These are phyloP conservation scores for Dreissena polymorpha DNA, from an alignment of 1,140 invertebrate species.

Conservation along the genomic window DNA sequence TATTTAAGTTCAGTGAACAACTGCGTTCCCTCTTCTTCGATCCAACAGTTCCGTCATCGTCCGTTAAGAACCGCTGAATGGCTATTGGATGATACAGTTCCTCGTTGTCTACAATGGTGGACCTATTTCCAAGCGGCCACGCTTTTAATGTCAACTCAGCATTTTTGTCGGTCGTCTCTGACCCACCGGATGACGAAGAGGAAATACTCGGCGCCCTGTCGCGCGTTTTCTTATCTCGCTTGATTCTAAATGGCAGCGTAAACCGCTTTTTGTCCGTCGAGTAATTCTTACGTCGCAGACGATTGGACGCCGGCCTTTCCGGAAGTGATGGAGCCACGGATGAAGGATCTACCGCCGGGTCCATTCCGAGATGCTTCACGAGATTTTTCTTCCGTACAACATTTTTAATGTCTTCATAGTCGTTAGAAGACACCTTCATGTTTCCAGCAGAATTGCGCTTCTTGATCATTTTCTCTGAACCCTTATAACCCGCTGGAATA, in stretches of 20 bases:
- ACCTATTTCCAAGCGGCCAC: constrained; percentile 51
- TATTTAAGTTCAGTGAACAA: constrained; percentile 44
- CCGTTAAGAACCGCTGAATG: constrained; percentile 41
- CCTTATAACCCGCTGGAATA: not conserved
- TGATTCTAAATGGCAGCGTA: constrained; percentile 36
- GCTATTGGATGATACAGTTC: constrained; percentile 55
- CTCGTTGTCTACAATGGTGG: constrained; percentile 42
- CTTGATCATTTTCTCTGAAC: constrained; percentile 9
- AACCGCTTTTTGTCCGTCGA: constrained; percentile 42
- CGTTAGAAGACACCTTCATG: constrained; percentile 49
- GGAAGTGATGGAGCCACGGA: constrained; percentile 48
- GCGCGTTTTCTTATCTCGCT: constrained; percentile 23
- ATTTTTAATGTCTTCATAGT: constrained; percentile 63
- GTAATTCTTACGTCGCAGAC: constrained; percentile 27
- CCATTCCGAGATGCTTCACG: constrained; percentile 50
- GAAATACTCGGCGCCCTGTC: constrained; percentile 32
- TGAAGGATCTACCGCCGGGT: constrained; percentile 38
- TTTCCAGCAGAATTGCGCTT: constrained; percentile 55
- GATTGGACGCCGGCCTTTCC: constrained; percentile 37
- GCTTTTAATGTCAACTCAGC: constrained; percentile 20
- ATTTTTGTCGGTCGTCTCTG: not conserved
- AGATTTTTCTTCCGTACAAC: constrained; percentile 52
- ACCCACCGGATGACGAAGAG: constrained; percentile 37
- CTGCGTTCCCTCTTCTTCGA: constrained; percentile 44
- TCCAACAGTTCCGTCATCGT: constrained; percentile 13